A percentile compares a stretch with the other conserved stretches of the same genome.
These are phyloP conservation scores for Spongia lamella DNA, from an alignment of 37 sponge, comb jelly and placozoan species.

Conservation along the genomic window DNA sequence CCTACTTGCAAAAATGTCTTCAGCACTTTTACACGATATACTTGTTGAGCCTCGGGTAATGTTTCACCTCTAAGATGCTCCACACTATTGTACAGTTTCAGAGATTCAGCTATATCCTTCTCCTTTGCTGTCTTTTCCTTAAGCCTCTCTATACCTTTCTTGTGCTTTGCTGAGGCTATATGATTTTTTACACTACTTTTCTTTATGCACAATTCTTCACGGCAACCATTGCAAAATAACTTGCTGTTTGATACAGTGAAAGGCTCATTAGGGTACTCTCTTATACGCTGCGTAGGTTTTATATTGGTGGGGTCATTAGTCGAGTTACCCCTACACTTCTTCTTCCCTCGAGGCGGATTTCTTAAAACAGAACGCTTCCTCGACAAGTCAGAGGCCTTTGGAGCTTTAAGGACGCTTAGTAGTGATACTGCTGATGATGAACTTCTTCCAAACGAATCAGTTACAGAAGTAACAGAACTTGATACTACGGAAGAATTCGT, in stretches of 20 bases:
- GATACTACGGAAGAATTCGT: no score
- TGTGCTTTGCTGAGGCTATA: constrained; percentile 18
- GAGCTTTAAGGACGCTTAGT: no score
- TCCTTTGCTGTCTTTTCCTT: constrained; percentile 14
- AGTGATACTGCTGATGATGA: no score
- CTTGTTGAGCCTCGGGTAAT: constrained; percentile 37
- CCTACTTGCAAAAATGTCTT: constrained; percentile 36
- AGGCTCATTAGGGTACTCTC: constrained; percentile 16
- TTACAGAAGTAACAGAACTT: no score
- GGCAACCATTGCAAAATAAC: constrained; percentile 37
- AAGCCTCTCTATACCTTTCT: constrained; percentile 1
- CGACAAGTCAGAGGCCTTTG: no score
- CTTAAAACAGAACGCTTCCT: no score
- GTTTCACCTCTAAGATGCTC: constrained; percentile 40
- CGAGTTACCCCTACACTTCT: constrained; percentile 4
- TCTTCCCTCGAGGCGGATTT: constrained; percentile 20
- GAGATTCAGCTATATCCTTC: constrained; percentile 20
- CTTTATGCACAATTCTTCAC: constrained; percentile 26
- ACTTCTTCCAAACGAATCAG: no score
- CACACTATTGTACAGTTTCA: constrained; percentile 18
- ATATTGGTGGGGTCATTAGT: constrained; percentile 22
- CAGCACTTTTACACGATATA: constrained; percentile 47
- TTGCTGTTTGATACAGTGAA: constrained; percentile 15
- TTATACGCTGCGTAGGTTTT: constrained; percentile 4
- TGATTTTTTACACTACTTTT: constrained; percentile 24